phyloP scores from a whole-genome alignment of 1,140 invertebrate species.

The Hypsibius dujardini region DNA sequence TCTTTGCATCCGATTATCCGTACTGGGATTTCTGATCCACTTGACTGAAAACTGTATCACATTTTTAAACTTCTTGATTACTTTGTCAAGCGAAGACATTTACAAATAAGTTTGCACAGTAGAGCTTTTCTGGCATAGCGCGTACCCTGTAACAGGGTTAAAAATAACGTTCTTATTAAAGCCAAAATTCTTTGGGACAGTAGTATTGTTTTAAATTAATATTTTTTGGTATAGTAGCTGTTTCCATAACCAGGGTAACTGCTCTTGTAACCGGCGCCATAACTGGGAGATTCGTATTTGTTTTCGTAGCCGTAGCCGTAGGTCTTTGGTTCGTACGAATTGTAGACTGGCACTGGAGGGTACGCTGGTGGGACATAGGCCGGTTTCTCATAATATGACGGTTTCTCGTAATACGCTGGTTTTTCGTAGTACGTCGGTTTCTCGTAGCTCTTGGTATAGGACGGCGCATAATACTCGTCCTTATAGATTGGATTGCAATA shows the following conservation, averaged over 20 bases:
- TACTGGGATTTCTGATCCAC: too few species aligned
- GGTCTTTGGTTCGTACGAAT: neutral
- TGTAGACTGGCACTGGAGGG: too few species aligned
- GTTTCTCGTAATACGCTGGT: constrained; percentile 4
- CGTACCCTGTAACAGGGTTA: neutral
- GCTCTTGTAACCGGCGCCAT: neutral
- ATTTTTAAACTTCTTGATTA: neutral
- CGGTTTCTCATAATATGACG: neutral
- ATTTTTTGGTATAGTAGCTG: constrained; percentile 10
- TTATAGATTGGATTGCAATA: neutral
- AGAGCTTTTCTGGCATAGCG: neutral
- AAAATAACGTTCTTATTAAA: neutral
- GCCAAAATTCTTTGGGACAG: neutral
- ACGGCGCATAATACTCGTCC: neutral
- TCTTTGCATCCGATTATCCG: too few species aligned
- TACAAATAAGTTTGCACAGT: neutral
- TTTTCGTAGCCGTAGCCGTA: constrained; percentile 3
- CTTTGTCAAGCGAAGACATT: neutral
- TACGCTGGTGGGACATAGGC: neutral
- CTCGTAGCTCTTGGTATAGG: neutral
- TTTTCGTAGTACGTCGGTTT: constrained; percentile 1
- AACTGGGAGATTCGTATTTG: too few species aligned
- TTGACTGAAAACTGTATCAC: neutral
- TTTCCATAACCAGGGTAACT: neutral
- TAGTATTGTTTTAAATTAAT: neutral